Evolutionary conservation across 1,140 invertebrate genomes (phyloP).

Genomic region (Pararge aegeria): DNA sequence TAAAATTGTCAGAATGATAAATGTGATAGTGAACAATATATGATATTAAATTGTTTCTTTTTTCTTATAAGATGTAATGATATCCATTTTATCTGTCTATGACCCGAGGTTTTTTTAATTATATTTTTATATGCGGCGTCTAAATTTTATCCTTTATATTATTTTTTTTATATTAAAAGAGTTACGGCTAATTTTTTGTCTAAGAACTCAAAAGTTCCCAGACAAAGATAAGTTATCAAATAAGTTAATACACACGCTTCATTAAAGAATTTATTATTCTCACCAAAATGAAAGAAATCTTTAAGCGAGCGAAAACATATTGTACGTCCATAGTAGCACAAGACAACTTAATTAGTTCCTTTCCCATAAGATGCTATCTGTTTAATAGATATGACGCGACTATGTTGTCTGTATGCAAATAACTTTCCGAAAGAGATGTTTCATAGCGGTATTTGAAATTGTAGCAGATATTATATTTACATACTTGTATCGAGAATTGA

Average conservation of each 20-base stretch:
- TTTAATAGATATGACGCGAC: slow-evolving; percentile 14
- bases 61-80: not conserved
- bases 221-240: too few species aligned
- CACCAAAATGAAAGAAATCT: not conserved
- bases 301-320: too few species aligned
- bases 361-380: slow-evolving; percentile 20
- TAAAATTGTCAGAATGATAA: not conserved
- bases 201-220: too few species aligned
- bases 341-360: slow-evolving; percentile 19
- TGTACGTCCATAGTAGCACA: slow-evolving; percentile 10
- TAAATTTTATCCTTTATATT: too few species aligned
- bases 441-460: not conserved
- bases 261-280: not conserved
- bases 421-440: slow-evolving; percentile 16
- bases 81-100: too few species aligned
- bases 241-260: too few species aligned
- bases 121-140: too few species aligned
- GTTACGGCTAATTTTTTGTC: too few species aligned
- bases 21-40: not conserved
- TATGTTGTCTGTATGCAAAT: slow-evolving; percentile 20
- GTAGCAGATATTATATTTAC: not conserved
- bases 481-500: not conserved
- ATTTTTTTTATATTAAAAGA: too few species aligned
- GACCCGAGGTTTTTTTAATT: too few species aligned
- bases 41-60: not conserved